Conservation (phyloP, 2,797 vertebrate genomes). For the Cryptoprocta ferox region DNA sequence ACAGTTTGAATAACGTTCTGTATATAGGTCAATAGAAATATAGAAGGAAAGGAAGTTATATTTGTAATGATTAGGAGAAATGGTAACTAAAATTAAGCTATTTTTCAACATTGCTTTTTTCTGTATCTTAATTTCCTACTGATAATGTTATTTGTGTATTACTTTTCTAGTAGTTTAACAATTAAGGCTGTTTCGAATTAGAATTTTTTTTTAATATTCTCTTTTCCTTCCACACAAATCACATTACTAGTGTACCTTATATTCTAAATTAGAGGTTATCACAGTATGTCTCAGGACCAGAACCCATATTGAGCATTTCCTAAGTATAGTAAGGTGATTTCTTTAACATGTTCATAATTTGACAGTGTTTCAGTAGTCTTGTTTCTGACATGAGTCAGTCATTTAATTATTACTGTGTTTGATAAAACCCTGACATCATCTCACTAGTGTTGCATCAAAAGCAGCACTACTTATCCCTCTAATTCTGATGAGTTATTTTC, state of each 20-base stretch:
- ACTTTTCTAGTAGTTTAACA: conserved; percentile 35
- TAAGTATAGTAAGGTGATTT: background rate
- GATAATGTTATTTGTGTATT: conserved; percentile 27
- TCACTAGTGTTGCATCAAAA: conserved; percentile 46
- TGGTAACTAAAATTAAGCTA: conserved; percentile 28
- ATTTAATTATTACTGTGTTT: conserved; percentile 46
- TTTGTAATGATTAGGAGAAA: background rate
- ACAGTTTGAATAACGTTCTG: conserved; percentile 3
- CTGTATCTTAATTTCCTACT: background rate
- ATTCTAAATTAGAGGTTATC: conserved; percentile 22
- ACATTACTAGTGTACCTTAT: conserved; percentile 7
- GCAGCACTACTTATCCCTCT: conserved; percentile 13
- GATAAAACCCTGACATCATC: conserved; percentile 11
- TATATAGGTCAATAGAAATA: background rate
- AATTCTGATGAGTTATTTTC: conserved; percentile 2
- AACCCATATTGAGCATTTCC: background rate
- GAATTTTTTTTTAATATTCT: background rate
- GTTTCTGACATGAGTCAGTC: conserved; percentile 39
- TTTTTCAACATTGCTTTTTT: conserved; percentile 23
- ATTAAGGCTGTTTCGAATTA: background rate
- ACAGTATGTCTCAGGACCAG: background rate
- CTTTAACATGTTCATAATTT: conserved; percentile 1
- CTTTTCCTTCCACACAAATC: background rate
- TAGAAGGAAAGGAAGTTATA: background rate
- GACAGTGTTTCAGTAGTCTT: conserved; percentile 13